These are phyloP conservation scores for Malaclemys terrapin DNA, from an alignment of 2,113 vertebrate genomes.

Conservation along the genomic window DNA sequence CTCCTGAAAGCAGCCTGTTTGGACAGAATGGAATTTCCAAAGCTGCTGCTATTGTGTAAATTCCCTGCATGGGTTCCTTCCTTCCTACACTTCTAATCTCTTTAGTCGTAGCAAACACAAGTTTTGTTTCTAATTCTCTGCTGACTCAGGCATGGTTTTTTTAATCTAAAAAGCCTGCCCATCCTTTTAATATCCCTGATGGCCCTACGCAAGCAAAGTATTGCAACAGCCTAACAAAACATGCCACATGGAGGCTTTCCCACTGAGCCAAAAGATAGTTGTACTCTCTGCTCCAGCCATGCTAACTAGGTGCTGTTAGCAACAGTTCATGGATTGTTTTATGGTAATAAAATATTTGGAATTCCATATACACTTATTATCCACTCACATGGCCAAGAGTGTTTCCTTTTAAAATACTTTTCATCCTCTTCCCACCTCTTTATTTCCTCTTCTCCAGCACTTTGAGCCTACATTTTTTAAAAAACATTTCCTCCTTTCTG, in stretches of 20 bases:
- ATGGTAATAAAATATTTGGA: slow-evolving; percentile 17
- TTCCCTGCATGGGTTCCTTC: slow-evolving; percentile 26
- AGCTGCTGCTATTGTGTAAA: neutral
- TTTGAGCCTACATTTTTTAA: neutral
- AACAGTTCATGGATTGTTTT: neutral
- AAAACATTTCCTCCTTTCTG: neutral
- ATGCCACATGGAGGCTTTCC: neutral
- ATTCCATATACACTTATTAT: neutral
- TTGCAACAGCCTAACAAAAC: slow-evolving; percentile 55
- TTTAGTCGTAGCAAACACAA: slow-evolving; percentile 32
- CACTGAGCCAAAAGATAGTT: neutral
- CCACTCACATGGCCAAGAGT: slow-evolving; percentile 9
- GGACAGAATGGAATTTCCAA: neutral
- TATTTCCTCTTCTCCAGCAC: slow-evolving; percentile 33
- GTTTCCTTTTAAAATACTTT: slow-evolving; percentile 47
- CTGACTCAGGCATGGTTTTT: slow-evolving; percentile 14
- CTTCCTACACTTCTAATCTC: slow-evolving; percentile 6
- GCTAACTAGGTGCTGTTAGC: slow-evolving; percentile 45
- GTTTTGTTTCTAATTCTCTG: slow-evolving; percentile 43
- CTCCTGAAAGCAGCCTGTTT: slow-evolving; percentile 17
- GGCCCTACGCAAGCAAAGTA: slow-evolving; percentile 35
- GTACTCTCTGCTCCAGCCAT: neutral
- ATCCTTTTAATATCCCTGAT: slow-evolving; percentile 9
- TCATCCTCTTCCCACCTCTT: slow-evolving; percentile 19
- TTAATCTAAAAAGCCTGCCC: slow-evolving; percentile 19